phyloP scores from a whole-genome alignment of 2,888 invertebrate species.

The Dicyrtoma fusca region DNA sequence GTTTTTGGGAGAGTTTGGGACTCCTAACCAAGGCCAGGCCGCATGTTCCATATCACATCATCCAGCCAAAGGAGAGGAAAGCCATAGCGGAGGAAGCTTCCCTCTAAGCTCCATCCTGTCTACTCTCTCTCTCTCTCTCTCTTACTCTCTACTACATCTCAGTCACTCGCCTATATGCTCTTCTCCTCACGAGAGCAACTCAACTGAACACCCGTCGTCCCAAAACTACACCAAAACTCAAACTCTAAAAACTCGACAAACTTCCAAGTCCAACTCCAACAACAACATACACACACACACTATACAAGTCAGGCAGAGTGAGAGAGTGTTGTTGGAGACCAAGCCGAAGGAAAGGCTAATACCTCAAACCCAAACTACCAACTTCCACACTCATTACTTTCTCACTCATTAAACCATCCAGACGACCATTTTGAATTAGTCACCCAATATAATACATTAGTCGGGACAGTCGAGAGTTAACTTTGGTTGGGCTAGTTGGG shows the following conservation, averaged over 20 bases:
- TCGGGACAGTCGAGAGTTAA: background rate
- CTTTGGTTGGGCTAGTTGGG: no score
- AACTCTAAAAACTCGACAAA: no score
- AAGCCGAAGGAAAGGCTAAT: no score
- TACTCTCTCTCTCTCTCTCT: background rate
- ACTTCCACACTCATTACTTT: conserved; percentile 5
- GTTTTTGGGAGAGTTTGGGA: conserved; percentile 7
- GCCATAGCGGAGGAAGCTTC: no score
- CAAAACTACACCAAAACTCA: no score
- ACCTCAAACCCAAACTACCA: no score
- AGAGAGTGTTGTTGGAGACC: no score
- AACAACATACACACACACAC: conserved; percentile 15
- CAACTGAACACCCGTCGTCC: conserved; percentile 18
- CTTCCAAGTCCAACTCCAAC: no score
- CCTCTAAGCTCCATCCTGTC: background rate
- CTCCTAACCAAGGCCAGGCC: conserved; percentile 29
- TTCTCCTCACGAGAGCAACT: no score
- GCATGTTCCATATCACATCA: conserved; percentile 30
- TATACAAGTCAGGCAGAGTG: no score
- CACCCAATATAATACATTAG: background rate
- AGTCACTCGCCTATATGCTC: conserved; percentile 5
- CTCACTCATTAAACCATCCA: conserved; percentile 28
- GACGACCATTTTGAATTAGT: conserved; percentile 33
- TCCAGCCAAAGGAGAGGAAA: background rate
- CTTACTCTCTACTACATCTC: background rate